Conservation (phyloP, 2,113 vertebrate genomes). For the Cavia porcellus region DNA sequence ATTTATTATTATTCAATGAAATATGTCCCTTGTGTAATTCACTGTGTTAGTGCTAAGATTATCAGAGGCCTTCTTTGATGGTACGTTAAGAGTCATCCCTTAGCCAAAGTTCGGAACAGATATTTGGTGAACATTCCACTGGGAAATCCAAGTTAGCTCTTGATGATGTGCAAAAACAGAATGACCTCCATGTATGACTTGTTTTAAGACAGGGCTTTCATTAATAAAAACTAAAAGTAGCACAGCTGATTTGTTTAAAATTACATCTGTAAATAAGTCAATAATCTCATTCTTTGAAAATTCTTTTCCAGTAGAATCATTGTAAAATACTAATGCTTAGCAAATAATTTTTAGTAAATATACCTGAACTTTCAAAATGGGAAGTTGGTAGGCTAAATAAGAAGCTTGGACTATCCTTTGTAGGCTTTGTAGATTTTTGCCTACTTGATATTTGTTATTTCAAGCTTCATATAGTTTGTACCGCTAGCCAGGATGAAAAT, state of each 20-base stretch:
- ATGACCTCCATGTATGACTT: neutral
- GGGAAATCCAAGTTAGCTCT: conserved; percentile 31
- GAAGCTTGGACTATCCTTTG: neutral
- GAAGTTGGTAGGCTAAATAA: neutral
- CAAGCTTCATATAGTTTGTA: neutral
- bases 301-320: neutral
- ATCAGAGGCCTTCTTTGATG: neutral
- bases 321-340: neutral
- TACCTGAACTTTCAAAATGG: neutral
- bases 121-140: neutral
- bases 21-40: neutral
- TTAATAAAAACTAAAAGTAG: neutral
- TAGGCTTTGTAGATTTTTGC: neutral
- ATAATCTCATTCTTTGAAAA: conserved; percentile 46
- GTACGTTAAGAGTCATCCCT: neutral
- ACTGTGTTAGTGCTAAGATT: conserved; percentile 13
- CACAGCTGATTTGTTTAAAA: neutral
- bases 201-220: neutral
- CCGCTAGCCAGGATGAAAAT: conserved; percentile 13
- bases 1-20: neutral
- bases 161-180: conserved; percentile 7
- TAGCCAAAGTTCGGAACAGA: neutral
- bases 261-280: neutral
- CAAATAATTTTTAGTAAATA: conserved; percentile 13
- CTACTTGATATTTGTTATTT: conserved; percentile 22